Evolutionary conservation across 2,888 invertebrate genomes (phyloP), one percentile per base, ranked within the genome.

Genomic region (Horisme vitalbata): DNA sequence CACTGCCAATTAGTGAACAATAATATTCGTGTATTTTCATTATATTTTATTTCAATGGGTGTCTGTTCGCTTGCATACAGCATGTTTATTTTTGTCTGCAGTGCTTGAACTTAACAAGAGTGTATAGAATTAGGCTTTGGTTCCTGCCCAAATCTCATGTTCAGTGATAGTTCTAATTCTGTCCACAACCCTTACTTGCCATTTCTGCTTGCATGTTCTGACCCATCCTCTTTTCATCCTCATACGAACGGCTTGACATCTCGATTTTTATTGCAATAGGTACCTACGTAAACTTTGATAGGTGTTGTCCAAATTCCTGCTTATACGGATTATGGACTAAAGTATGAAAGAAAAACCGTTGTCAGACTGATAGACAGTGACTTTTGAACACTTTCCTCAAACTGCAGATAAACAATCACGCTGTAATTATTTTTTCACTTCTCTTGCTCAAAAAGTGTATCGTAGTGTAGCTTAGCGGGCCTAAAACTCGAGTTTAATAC

Each of bases 221-320:
- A 39, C 12, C 34, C 24, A 24, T 13, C 23, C 0, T 35, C 34
- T n/a, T 35, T 34, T 21, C 21, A 35, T 24, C 24, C 14, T 35
- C 34, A 11, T 12, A 23, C 6, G 23, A 23, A 34, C 33, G 33
- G 6, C 23, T 23, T 4, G 20, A 34, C 12, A 14, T 34, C 20
- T 20, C 23, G 23, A 56, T 53, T 49, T 63, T 61, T 52, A 24
- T 66, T 14, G 52, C 54, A 7, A 63, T 65, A n/a, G n/a, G n/a
- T n/a, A n/a, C n/a, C n/a, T n/a, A n/a, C n/a, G n/a, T 46, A 60
- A 27, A 52, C 65, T 10, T 26, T 57, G 7, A 64, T 65, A 63
- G 63, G 63, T 13, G 51, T 65, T 41, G 55, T 59, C 2, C 7
- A 12, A 14, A 48, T 61, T 45, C 56, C 55, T 14, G 27, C 35